These are phyloP conservation scores for Orchesellides sinensis DNA, from an alignment of 2,888 invertebrate genomes.

Conservation along the genomic window DNA sequence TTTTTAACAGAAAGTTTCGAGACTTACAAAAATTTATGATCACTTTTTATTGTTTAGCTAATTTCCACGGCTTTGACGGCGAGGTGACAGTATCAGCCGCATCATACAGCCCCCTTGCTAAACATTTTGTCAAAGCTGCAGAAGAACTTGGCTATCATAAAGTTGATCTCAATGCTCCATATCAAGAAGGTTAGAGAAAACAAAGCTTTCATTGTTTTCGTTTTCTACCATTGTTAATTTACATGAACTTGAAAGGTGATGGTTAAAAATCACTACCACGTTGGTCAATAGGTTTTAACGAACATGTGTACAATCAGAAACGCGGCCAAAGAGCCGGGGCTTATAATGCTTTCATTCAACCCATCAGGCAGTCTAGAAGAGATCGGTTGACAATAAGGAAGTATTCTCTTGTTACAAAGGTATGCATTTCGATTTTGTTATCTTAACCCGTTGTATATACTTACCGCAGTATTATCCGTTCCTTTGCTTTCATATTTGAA, in stretches of 20 bases:
- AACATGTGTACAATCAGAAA: slow-evolving; percentile 47
- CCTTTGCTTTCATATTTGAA: no score
- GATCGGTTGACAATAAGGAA: slow-evolving; percentile 39
- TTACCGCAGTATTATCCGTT: not conserved
- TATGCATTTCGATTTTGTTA: not conserved
- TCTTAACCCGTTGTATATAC: not conserved
- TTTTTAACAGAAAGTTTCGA: not conserved
- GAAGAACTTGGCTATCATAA: slow-evolving; percentile 35
- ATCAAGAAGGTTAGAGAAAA: slow-evolving; percentile 39
- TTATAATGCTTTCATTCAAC: slow-evolving; percentile 29
- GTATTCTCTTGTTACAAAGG: slow-evolving; percentile 45
- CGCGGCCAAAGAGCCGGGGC: slow-evolving; percentile 40
- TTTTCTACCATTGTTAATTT: not conserved
- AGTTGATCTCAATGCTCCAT: slow-evolving; percentile 50
- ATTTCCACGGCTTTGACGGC: slow-evolving; percentile 34
- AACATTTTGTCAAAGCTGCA: slow-evolving; percentile 29
- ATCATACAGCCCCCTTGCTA: slow-evolving; percentile 11
- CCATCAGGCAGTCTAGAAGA: slow-evolving; percentile 29
- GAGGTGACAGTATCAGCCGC: slow-evolving; percentile 15
- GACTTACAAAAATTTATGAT: not conserved
- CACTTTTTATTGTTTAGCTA: slow-evolving; percentile 16
- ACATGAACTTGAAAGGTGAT: not conserved
- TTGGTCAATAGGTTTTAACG: slow-evolving; percentile 33
- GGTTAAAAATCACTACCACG: no score
- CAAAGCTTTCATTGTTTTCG: slow-evolving; percentile 4